phyloP scores from a whole-genome alignment of 2,113 vertebrate genomes.

The Seriola aureovittata region DNA sequence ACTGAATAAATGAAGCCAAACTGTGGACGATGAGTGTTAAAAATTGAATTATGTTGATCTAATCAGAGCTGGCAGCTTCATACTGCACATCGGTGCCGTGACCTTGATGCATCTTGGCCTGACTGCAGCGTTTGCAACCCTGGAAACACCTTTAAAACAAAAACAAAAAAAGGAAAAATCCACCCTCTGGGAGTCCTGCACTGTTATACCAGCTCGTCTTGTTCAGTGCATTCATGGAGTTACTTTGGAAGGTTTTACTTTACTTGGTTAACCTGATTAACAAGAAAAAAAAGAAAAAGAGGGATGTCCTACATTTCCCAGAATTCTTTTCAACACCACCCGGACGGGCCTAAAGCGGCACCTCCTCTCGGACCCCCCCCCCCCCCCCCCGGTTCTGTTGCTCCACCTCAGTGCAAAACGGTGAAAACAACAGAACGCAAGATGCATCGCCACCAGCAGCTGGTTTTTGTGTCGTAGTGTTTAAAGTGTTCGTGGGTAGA shows the following conservation, averaged over 20 bases:
- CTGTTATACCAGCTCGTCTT: conserved; percentile 3
- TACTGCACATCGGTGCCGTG: conserved; percentile 7
- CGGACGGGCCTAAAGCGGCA: not conserved
- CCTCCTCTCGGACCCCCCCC: not conserved
- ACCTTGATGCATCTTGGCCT: conserved; percentile 59
- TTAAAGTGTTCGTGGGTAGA: conserved; percentile 52
- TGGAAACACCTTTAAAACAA: conserved; percentile 29
- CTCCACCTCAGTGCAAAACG: conserved; percentile 26
- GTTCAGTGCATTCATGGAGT: conserved; percentile 19
- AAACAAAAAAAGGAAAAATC: conserved; percentile 39
- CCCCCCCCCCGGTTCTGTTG: not conserved
- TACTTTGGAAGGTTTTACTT: conserved; percentile 13
- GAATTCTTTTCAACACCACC: not conserved
- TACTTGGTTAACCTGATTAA: not conserved
- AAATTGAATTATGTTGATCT: conserved; percentile 51
- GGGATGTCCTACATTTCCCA: conserved; percentile 19
- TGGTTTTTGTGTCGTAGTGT: conserved; percentile 47
- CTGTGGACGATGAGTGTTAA: conserved; percentile 20
- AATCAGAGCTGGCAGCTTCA: conserved; percentile 53
- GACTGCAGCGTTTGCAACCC: conserved; percentile 64
- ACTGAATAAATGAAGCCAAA: not conserved
- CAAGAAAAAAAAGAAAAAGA: not conserved
- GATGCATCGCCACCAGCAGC: conserved; percentile 29
- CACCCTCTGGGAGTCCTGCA: conserved; percentile 48
- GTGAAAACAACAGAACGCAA: conserved; percentile 11